phyloP scores from a whole-genome alignment of 2,113 vertebrate genomes.

The Anolis sagrei region DNA sequence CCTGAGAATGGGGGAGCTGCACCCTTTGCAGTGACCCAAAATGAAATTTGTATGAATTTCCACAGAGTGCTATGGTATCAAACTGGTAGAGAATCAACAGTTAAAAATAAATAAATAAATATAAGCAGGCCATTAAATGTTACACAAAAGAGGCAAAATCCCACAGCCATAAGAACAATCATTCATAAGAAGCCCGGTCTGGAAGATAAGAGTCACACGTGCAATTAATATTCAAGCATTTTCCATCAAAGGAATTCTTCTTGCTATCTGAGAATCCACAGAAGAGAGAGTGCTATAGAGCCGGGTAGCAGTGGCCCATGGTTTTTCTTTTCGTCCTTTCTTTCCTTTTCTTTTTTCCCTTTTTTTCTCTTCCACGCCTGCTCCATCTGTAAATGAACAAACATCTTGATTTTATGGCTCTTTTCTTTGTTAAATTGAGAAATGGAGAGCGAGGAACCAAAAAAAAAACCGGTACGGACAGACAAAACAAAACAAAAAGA shows the following conservation, averaged over 20 bases:
- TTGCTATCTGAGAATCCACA: constrained; percentile 55
- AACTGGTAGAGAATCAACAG: background rate
- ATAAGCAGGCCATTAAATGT: constrained; percentile 43
- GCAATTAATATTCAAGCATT: constrained; percentile 61
- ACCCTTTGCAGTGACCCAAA: rapidly evolving
- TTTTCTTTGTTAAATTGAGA: constrained; percentile 72
- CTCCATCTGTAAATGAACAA: constrained; percentile 78
- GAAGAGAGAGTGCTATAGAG: constrained; percentile 15
- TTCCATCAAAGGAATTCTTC: constrained; percentile 52
- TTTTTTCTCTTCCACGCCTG: constrained; percentile 23
- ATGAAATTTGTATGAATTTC: constrained; percentile 47
- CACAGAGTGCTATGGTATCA: background rate
- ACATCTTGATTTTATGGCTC: constrained; percentile 77
- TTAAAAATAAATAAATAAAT: constrained; percentile 16
- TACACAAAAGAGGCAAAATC: constrained; percentile 49
- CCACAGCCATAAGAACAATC: constrained; percentile 30
- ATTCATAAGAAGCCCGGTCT: constrained; percentile 43
- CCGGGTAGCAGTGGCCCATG: constrained; percentile 10
- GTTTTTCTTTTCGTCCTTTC: background rate
- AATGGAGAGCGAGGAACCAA: constrained; percentile 65
- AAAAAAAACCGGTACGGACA: background rate
- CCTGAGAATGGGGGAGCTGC: background rate
- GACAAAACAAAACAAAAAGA: constrained; percentile 29
- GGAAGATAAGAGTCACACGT: constrained; percentile 50
- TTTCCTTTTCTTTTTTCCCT: background rate